Evolutionary conservation across 2,888 invertebrate genomes (phyloP), one percentile per base, ranked within the genome.

Genomic region (Melanchra persicariae): DNA sequence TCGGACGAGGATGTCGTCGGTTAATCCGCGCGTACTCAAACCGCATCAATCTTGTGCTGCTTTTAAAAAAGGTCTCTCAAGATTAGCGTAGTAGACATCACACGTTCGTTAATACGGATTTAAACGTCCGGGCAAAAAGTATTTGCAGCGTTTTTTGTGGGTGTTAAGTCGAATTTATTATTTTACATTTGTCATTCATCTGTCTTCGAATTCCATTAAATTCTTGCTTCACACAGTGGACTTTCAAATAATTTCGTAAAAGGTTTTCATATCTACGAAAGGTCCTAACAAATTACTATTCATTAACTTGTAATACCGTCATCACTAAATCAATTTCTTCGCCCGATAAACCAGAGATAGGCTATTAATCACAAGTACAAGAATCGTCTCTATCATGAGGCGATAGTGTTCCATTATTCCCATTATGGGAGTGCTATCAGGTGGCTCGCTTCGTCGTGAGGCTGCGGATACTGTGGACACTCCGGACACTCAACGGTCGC

Each of bases 41-140:
- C 69, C 80, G 74, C 86, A 88, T 88, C 88, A 84, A 87, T 88
- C 87, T 88, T 84, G 70, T 69, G 74, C n/a, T n/a, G 73, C 77
- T 84, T 84, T 87, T 77, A 73, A 83, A 84, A 81, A 85, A 77
- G 60, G 70, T 76, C 67, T 73, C 75, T 71, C 59, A 65, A 81
- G 83, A 87, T 88, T 84, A 85, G 82, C 74, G 72, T n/a, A n/a
- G 62, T 68, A 70, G 73, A 77, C 70, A 77, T 71, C 62, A 66
- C 69, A 63, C 58, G 30, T 67, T 61, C 63, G 52, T 63, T 60
- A 69, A 75, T 76, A 72, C 59, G 30, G 43, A 62, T 61, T 66
- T 62, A 59, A 62, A 51, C 40, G 26, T 60, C 55, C 62, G 19
- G 2, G n/a, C 19, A 54, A 63, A 60, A 2, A 61, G n/a, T 54